phyloP scores from a whole-genome alignment of 2,113 vertebrate genomes.

The Tachycineta bicolor region DNA sequence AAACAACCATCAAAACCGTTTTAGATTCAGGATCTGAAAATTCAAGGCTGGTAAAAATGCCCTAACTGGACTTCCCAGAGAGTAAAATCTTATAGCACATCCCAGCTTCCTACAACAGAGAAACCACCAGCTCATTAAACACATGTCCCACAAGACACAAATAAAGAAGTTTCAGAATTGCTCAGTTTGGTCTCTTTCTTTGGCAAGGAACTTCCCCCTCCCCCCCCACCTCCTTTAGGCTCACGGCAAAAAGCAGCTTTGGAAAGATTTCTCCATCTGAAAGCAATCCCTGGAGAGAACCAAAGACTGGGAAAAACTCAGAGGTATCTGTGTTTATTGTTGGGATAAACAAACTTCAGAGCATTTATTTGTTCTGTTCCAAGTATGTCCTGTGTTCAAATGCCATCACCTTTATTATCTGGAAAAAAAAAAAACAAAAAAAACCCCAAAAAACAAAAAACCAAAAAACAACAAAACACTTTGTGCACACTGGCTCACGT shows the following conservation, averaged over 20 bases:
- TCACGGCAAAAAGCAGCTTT: background rate
- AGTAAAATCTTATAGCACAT: background rate
- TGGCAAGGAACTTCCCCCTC: background rate
- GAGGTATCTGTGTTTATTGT: slow-evolving; percentile 30
- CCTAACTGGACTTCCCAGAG: background rate
- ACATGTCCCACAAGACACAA: background rate
- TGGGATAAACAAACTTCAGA: slow-evolving; percentile 28
- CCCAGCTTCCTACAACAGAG: background rate
- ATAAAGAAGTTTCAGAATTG: background rate
- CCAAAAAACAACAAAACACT: too few species aligned
- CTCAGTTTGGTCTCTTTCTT: background rate
- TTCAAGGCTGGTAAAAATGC: background rate
- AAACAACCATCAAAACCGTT: background rate
- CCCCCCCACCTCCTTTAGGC: background rate
- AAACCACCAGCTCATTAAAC: background rate
- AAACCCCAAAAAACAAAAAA: too few species aligned
- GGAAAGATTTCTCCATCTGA: slow-evolving; percentile 2
- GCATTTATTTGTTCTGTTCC: slow-evolving; percentile 30
- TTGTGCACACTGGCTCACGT: background rate
- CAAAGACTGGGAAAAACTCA: background rate
- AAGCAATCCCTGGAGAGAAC: background rate
- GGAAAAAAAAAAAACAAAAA: background rate
- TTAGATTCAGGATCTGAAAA: background rate
- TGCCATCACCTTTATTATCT: slow-evolving; percentile 25
- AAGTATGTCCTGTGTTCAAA: background rate